phyloP scores from a whole-genome alignment of 2,888 invertebrate genomes.

The Aphidoletes aphidimyza region DNA sequence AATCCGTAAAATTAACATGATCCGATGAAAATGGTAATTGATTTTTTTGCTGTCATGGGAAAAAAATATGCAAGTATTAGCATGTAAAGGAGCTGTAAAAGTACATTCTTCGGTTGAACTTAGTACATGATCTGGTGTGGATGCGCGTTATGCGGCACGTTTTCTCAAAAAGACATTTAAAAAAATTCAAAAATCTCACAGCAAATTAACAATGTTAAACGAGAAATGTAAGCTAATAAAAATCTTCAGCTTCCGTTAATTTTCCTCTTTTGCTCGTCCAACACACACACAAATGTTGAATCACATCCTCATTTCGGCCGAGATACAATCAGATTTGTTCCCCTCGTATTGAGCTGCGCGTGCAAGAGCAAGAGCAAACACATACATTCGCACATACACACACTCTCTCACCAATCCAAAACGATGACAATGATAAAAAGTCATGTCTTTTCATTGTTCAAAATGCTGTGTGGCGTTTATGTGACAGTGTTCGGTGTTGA shows the following conservation, averaged over 20 bases:
- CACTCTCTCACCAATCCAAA: too few species aligned
- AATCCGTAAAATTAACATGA: conserved; percentile 31
- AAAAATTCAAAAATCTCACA: conserved; percentile 1
- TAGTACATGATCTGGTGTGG: background rate
- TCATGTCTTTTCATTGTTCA: background rate
- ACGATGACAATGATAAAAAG: conserved; percentile 52
- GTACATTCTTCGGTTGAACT: background rate
- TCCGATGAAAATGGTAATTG: conserved; percentile 44
- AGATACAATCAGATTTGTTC: background rate
- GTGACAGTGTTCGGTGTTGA: background rate
- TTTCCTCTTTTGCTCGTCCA: background rate
- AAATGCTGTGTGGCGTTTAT: background rate
- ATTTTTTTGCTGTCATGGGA: conserved; percentile 47
- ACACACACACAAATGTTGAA: background rate
- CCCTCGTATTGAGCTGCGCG: conserved; percentile 1
- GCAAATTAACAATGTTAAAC: conserved; percentile 21
- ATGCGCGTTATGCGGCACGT: background rate
- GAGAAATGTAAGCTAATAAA: conserved; percentile 13
- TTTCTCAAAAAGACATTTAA: too few species aligned
- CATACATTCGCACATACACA: too few species aligned
- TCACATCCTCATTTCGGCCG: conserved; percentile 20
- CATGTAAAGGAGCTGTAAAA: background rate
- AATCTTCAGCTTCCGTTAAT: conserved; percentile 27
- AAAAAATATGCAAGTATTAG: background rate
- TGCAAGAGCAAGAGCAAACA: background rate